Evolutionary conservation across 2,113 vertebrate species (phyloP).

Genomic region (Variabilichromis moorii): DNA sequence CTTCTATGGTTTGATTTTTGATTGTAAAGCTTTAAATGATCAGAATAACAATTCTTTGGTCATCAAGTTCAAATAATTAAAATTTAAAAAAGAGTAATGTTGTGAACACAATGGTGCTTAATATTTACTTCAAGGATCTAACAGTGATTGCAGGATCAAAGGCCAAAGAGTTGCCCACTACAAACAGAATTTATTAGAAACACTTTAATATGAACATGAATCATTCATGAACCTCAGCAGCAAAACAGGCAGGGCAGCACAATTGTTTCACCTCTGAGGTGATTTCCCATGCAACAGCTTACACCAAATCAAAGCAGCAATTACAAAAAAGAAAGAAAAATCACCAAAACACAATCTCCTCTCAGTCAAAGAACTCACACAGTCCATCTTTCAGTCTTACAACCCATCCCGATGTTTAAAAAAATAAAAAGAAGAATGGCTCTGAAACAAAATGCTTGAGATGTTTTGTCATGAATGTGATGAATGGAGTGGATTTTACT

Average conservation of each 20-base stretch:
- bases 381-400: background rate
- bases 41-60: background rate
- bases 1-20: background rate
- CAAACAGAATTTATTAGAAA: slow-evolving; percentile 2
- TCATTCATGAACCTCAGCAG: background rate
- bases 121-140: background rate
- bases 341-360: background rate
- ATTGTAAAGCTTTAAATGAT: background rate
- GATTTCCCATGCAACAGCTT: background rate
- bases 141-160: slow-evolving; percentile 26
- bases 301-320: background rate
- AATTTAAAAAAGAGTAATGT: background rate
- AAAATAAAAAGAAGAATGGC: background rate
- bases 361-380: background rate
- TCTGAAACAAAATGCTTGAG: background rate
- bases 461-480: background rate
- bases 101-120: background rate
- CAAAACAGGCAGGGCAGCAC: background rate
- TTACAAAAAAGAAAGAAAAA: background rate
- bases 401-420: background rate
- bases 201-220: slow-evolving; percentile 7
- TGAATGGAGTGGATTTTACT: background rate
- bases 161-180: background rate
- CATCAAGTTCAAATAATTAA: background rate
- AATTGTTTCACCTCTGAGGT: background rate